Conservation (phyloP, 1,140 invertebrate species). For the Hylyphantes graminicola region DNA sequence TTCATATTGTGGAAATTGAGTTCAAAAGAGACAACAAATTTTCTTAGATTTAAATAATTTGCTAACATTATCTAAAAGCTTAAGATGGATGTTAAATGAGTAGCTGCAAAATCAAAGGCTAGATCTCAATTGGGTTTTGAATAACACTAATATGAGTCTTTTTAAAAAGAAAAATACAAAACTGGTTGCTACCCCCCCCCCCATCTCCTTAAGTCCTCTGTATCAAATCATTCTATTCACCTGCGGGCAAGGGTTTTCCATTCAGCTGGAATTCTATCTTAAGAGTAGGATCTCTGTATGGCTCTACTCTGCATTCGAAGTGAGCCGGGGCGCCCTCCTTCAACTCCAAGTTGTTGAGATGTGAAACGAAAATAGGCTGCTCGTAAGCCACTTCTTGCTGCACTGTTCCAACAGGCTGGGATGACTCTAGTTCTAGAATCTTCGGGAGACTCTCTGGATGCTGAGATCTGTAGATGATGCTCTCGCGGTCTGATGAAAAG, state of each 20-base stretch:
- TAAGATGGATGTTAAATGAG: too few species aligned
- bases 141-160: too few species aligned
- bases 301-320: constrained; percentile 95
- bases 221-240: not conserved
- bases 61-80: too few species aligned
- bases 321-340: constrained; percentile 90
- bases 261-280: constrained; percentile 73
- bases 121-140: too few species aligned
- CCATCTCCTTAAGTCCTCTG: too few species aligned
- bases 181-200: too few species aligned
- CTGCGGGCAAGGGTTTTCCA: constrained; percentile 61
- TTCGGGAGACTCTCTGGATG: constrained; percentile 92
- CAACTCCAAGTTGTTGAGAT: constrained; percentile 89
- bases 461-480: constrained; percentile 90
- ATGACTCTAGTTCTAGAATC: constrained; percentile 84
- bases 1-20: too few species aligned
- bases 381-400: constrained; percentile 82
- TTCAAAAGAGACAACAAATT: too few species aligned
- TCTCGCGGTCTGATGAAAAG: constrained; percentile 64
- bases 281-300: constrained; percentile 93
- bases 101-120: too few species aligned
- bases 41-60: too few species aligned
- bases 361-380: constrained; percentile 87
- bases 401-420: constrained; percentile 68
- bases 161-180: too few species aligned